phyloP scores from a whole-genome alignment of 2,888 invertebrate species.

The Drosophila atroscutellata region DNA sequence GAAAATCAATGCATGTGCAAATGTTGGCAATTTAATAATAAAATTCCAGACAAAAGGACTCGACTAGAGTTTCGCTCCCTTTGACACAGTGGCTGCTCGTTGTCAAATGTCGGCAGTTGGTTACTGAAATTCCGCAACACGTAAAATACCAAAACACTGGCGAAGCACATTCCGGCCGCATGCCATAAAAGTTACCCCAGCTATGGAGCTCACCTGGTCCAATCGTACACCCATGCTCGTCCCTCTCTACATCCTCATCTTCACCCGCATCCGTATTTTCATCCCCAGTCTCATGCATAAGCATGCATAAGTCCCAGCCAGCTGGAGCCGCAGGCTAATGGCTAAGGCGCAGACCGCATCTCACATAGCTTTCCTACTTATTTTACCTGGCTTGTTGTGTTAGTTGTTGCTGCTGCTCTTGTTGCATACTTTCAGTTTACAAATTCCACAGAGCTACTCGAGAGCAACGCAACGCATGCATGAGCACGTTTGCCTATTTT shows the following conservation, averaged over 20 bases:
- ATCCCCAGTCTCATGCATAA: neutral
- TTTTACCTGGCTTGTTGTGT: slow-evolving; percentile 26
- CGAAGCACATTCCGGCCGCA: slow-evolving; percentile 52
- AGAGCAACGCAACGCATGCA: slow-evolving; percentile 42
- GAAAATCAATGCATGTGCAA: slow-evolving; percentile 54
- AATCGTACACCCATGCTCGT: slow-evolving; percentile 7
- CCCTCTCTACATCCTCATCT: neutral
- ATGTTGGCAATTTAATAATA: slow-evolving; percentile 70
- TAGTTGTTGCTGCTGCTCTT: slow-evolving; percentile 35
- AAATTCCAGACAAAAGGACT: slow-evolving; percentile 53
- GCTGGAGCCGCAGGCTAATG: slow-evolving; percentile 53
- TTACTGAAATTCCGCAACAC: slow-evolving; percentile 68
- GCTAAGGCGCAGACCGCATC: slow-evolving; percentile 48
- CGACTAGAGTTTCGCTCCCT: slow-evolving; percentile 40
- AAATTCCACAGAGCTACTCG: slow-evolving; percentile 59
- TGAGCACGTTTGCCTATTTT: slow-evolving; percentile 64
- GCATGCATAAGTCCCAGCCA: slow-evolving; percentile 24
- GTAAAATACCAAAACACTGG: slow-evolving; percentile 61
- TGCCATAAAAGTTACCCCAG: slow-evolving; percentile 43
- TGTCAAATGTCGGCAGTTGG: slow-evolving; percentile 63
- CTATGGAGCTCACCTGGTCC: slow-evolving; percentile 26
- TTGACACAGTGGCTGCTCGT: slow-evolving; percentile 39
- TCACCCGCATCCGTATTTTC: neutral
- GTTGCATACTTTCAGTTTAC: slow-evolving; percentile 69
- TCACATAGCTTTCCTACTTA: slow-evolving; percentile 51